Percentiles rank a stretch among this genome's conserved stretches.
phyloP scores from a whole-genome alignment of 1,140 invertebrate genomes.

The Brachionus rubens region DNA sequence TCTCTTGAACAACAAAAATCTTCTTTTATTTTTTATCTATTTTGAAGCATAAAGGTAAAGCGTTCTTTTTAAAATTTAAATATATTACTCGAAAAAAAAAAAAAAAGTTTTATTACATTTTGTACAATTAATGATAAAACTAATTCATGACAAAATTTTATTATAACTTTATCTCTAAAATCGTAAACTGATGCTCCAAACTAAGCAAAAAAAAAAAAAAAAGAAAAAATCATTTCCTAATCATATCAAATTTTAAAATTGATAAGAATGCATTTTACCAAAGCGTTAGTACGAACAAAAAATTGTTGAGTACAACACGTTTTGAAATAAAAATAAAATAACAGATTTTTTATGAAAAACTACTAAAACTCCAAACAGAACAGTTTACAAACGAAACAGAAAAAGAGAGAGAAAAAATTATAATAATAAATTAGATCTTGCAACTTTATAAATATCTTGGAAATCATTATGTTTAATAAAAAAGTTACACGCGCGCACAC shows the following conservation, averaged over 20 bases:
- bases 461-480: too few relatives aligned
- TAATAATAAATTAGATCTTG: too few relatives aligned
- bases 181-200: background rate
- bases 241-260: too few relatives aligned
- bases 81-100: conserved; percentile 6
- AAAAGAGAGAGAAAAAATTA: too few relatives aligned
- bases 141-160: conserved; percentile 20
- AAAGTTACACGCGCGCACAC: too few relatives aligned
- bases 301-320: background rate
- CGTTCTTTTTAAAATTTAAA: conserved; percentile 6
- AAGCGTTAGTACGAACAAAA: background rate
- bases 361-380: too few relatives aligned
- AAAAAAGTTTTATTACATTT: background rate
- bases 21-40: conserved; percentile 1
- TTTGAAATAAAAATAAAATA: background rate
- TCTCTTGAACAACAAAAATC: conserved; percentile 6
- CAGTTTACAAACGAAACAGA: too few relatives aligned
- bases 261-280: background rate
- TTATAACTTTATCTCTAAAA: background rate
- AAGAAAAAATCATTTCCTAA: background rate
- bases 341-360: too few relatives aligned
- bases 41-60: conserved; percentile 36
- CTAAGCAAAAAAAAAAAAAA: background rate
- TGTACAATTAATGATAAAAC: background rate
- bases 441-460: too few relatives aligned